Conservation (phyloP, 1,140 invertebrate species). For the Oncopodura yosiiana region DNA sequence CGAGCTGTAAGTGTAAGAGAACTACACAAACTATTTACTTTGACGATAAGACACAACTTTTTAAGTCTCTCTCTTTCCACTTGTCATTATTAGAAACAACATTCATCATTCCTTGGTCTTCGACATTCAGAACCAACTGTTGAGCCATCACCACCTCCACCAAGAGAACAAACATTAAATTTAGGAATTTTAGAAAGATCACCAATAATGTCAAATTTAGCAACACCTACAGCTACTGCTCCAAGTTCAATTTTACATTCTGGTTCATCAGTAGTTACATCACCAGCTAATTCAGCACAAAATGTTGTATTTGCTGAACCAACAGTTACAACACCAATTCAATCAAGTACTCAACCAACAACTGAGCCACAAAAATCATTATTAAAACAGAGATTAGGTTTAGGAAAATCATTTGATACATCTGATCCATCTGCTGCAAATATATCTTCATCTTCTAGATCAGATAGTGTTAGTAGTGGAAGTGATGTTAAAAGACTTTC, state of each 20-base stretch:
- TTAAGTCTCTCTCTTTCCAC: neutral
- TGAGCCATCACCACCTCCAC: conserved; percentile 63
- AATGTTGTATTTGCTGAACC: too few relatives aligned
- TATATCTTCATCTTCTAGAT: conserved; percentile 24
- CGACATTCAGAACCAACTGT: conserved; percentile 39
- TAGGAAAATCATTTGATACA: conserved; percentile 23
- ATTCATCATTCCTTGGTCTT: conserved; percentile 79
- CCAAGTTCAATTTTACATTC: conserved; percentile 9
- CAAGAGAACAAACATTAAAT: conserved; percentile 39
- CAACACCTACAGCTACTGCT: conserved; percentile 5
- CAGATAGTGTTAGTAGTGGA: conserved; percentile 30
- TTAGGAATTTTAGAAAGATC: conserved; percentile 17
- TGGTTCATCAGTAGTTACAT: conserved; percentile 19
- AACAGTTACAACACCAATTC: conserved; percentile 3
- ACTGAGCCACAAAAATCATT: conserved; percentile 8
- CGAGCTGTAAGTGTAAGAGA: conserved; percentile 53
- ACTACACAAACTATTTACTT: conserved; percentile 2
- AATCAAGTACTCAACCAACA: conserved; percentile 11
- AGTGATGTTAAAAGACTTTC: conserved; percentile 30
- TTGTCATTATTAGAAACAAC: conserved; percentile 52
- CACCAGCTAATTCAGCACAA: conserved; percentile 9
- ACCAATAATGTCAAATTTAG: conserved; percentile 11
- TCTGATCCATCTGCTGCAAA: conserved; percentile 20
- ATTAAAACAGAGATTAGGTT: conserved; percentile 10
- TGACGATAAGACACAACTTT: neutral